Base-by-base conservation (phyloP, 2,797 vertebrate genomes). In the Trichosurus vulpecula region DNA sequence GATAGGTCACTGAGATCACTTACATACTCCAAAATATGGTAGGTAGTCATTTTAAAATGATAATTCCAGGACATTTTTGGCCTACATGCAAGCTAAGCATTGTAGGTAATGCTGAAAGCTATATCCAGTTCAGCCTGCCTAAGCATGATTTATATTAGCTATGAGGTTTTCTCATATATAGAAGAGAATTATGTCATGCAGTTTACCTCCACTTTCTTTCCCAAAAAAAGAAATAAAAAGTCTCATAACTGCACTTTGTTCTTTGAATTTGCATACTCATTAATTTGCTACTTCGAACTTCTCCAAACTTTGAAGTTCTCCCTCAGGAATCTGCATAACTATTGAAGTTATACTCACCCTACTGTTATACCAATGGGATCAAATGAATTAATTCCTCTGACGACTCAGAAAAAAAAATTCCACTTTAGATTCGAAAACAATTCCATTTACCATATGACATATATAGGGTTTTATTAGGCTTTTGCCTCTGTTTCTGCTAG, bases 361-460 rank as follows among this genome's bases (percentile, higher is more conserved):
- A n/a, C 91, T 8, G 6, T 95, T 51, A 54, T 27, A 41, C 0
- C 29, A 66, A 22, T 12, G 30, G 52, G 22, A 58, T 61, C 74
- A 93, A 56, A 29, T 81, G 1, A 93, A 93, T 31, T 9, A 95
- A 89, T 57, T 29, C 90, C 52, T 16, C 27, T 2, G 0, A 8
- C 12, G 55, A 51, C 31, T 57, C 52, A 90, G 22, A 89, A 58
- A 95, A 96, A 97, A 91, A 96, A 97, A 53, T 0, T 41, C 3
- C 35, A 25, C 51, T 22, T 31, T 10, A 51, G 87, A 35, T 87
- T 54, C 22, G 90, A 1, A 51, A 58, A 92, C 5, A 35, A 47
- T 54, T 53, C 30, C 25, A 53, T 35, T 35, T 90, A 31, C 90
- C 35, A 54, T 35, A 14, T 14, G 14, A 53, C 2, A 31, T 30